Percentiles rank a stretch among this genome's conserved stretches.
Conservation (phyloP, 2,113 vertebrate genomes). For the Tyrannus savana region DNA sequence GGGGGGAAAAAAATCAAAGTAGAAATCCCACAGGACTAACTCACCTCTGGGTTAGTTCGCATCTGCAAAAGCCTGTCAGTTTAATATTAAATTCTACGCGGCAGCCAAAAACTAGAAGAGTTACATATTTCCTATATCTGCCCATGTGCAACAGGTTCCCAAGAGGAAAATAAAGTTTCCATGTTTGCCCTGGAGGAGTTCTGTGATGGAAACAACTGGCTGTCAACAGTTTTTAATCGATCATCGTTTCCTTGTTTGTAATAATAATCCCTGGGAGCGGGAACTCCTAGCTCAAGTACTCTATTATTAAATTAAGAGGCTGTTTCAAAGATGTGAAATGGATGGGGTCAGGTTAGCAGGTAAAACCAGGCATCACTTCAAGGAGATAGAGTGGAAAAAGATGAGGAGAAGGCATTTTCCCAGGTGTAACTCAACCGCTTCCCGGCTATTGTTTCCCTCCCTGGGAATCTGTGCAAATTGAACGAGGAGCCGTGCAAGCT, state of each 20-base stretch:
- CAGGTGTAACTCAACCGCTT: constrained; percentile 72
- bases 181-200: not conserved
- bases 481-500: constrained; percentile 41
- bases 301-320: not conserved
- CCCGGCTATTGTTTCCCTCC: constrained; percentile 73
- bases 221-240: constrained; percentile 50
- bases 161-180: not conserved
- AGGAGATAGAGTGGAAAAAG: not conserved
- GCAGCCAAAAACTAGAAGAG: not conserved
- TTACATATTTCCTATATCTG: not conserved
- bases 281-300: not conserved
- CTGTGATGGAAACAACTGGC: not conserved
- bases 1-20: no score
- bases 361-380: not conserved
- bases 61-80: not conserved
- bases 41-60: not conserved
- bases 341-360: constrained; percentile 25
- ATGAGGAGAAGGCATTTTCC: constrained; percentile 51
- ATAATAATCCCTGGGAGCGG: constrained; percentile 1
- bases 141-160: not conserved
- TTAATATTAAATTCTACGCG: not conserved
- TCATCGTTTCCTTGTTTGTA: not conserved
- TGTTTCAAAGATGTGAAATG: not conserved
- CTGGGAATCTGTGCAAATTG: constrained; percentile 69
- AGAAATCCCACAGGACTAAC: not conserved